A percentile compares a stretch with the other conserved stretches of the same genome.
Conservation (phyloP, 2,888 invertebrate genomes). For the Saturnia japonica region DNA sequence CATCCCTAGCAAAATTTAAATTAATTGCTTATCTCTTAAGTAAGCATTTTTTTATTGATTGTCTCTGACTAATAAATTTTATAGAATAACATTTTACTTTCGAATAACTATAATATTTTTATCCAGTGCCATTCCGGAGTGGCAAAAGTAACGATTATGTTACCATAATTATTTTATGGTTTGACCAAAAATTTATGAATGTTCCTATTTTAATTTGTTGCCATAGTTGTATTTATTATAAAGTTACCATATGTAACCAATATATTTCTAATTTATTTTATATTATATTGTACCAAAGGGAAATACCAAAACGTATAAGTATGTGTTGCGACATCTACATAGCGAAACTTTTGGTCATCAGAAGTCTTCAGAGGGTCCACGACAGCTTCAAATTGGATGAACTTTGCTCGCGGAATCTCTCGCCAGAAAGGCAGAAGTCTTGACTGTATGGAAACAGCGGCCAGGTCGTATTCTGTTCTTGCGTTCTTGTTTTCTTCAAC, state of each 20-base stretch:
- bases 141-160: neutral
- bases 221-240: slow-evolving; percentile 44
- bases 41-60: neutral
- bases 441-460: too few species aligned
- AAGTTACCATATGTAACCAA: slow-evolving; percentile 29
- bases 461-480: too few species aligned
- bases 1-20: neutral
- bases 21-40: neutral
- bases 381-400: too few species aligned
- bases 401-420: too few species aligned
- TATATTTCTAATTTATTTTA: slow-evolving; percentile 14
- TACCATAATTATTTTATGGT: slow-evolving; percentile 18
- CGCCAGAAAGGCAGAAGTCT: too few species aligned
- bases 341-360: too few species aligned
- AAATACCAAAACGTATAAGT: slow-evolving; percentile 17
- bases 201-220: slow-evolving; percentile 51
- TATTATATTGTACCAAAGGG: neutral
- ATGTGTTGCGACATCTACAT: too few species aligned
- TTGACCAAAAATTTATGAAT: slow-evolving; percentile 28
- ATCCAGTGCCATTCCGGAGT: slow-evolving; percentile 29
- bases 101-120: neutral
- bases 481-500: too few species aligned
- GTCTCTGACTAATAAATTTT: neutral
- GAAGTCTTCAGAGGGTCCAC: too few species aligned
- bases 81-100: neutral